A percentile compares a stretch with the other conserved stretches of the same genome.
These are phyloP conservation scores for Trachemys scripta DNA, from an alignment of 2,113 vertebrate species.

Conservation along the genomic window DNA sequence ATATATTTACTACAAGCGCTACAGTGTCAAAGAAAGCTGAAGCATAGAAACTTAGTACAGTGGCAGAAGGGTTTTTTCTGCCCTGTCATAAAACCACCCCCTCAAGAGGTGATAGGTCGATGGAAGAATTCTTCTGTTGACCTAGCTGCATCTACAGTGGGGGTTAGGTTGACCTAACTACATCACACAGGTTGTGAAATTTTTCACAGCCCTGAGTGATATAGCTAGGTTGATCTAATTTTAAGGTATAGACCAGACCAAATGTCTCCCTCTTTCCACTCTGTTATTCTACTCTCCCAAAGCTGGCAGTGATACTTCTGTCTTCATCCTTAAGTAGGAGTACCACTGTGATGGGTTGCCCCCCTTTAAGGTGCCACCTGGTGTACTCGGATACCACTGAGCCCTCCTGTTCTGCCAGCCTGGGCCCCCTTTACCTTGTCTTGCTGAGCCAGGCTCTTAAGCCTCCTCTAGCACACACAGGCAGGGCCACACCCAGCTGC, in stretches of 20 bases:
- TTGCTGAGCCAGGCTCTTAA: too few relatives aligned
- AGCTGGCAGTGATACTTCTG: background rate
- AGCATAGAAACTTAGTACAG: background rate
- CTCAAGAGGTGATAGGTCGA: background rate
- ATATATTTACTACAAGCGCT: background rate
- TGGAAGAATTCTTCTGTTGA: background rate
- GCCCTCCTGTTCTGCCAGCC: too few relatives aligned
- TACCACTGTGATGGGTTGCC: background rate
- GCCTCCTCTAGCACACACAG: too few relatives aligned
- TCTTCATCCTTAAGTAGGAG: background rate
- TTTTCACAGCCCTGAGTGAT: background rate
- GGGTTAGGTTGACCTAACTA: background rate
- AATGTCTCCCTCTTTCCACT: background rate
- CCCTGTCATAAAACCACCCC: background rate
- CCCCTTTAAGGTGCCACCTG: too few relatives aligned
- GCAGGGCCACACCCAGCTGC: too few relatives aligned
- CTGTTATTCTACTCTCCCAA: background rate
- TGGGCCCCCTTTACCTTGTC: too few relatives aligned
- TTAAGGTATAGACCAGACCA: background rate
- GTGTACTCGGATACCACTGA: too few relatives aligned
- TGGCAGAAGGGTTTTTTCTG: background rate
- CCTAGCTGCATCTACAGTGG: background rate
- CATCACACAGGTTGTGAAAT: background rate
- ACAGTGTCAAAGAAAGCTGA: background rate
- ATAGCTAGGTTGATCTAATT: background rate